Evolutionary conservation across 2,797 vertebrate species (phyloP).

Genomic region (Falco rusticolus): DNA sequence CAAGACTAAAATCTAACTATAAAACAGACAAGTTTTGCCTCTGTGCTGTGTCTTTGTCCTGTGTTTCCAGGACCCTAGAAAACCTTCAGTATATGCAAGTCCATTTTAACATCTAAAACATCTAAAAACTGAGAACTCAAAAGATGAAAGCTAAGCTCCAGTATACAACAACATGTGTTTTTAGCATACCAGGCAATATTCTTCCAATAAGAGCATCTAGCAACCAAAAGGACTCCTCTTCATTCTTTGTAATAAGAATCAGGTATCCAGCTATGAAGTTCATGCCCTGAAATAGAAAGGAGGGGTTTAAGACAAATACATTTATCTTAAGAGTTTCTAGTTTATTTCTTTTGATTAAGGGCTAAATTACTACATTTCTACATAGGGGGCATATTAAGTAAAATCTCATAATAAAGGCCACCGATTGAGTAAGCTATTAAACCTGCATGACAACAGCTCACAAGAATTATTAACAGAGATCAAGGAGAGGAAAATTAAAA

Average conservation of each 20-base stretch:
- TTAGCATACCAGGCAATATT: conserved; percentile 88
- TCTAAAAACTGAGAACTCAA: background rate
- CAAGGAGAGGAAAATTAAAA: background rate
- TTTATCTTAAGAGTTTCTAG: background rate
- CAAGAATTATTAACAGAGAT: background rate
- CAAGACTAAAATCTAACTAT: background rate
- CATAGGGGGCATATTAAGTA: background rate
- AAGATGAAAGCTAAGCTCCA: background rate
- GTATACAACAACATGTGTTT: background rate
- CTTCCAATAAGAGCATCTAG: conserved; percentile 90
- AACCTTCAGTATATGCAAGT: background rate
- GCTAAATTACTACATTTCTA: background rate
- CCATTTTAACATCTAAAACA: background rate
- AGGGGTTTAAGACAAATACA: background rate
- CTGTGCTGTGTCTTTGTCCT: background rate
- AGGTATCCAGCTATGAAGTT: conserved; percentile 96
- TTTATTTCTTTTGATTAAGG: background rate
- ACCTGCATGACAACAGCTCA: background rate
- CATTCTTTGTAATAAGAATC: conserved; percentile 91
- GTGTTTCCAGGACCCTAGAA: background rate
- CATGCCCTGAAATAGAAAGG: conserved; percentile 87
- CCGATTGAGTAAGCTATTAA: background rate
- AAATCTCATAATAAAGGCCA: background rate
- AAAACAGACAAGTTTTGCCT: background rate
- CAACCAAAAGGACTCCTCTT: conserved; percentile 96